Percentiles rank a stretch among this genome's conserved stretches.
Conservation (phyloP, 2,888 invertebrate genomes). For the Drosophila infuscata region DNA sequence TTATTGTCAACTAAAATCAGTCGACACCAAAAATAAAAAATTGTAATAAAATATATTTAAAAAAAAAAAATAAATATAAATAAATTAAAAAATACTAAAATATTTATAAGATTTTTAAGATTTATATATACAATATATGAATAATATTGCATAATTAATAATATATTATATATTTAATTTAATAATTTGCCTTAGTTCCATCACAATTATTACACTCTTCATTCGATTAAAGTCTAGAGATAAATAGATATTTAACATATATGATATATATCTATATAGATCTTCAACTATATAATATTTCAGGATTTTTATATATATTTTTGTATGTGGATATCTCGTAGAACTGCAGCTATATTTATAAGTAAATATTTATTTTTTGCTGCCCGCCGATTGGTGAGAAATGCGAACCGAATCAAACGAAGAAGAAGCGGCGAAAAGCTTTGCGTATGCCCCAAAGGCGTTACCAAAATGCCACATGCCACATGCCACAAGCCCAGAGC, state of each 20-base stretch:
- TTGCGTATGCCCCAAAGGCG: slow-evolving; percentile 59
- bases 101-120: no score
- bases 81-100: no score
- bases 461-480: slow-evolving; percentile 54
- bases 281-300: not conserved
- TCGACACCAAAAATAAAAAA: no score
- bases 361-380: slow-evolving; percentile 7
- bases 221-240: not conserved
- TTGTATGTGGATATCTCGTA: not conserved
- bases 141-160: no score
- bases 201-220: not conserved
- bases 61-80: no score
- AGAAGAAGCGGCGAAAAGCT: slow-evolving; percentile 5
- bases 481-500: slow-evolving; percentile 5
- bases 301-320: no score
- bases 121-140: no score
- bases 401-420: slow-evolving; percentile 29
- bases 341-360: not conserved
- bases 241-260: not conserved
- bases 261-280: not conserved
- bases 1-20: no score
- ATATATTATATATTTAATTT: no score
- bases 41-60: no score
- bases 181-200: no score
- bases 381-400: slow-evolving; percentile 43